phyloP scores from a whole-genome alignment of 1,140 invertebrate genomes.

The Chironomus tepperi region DNA sequence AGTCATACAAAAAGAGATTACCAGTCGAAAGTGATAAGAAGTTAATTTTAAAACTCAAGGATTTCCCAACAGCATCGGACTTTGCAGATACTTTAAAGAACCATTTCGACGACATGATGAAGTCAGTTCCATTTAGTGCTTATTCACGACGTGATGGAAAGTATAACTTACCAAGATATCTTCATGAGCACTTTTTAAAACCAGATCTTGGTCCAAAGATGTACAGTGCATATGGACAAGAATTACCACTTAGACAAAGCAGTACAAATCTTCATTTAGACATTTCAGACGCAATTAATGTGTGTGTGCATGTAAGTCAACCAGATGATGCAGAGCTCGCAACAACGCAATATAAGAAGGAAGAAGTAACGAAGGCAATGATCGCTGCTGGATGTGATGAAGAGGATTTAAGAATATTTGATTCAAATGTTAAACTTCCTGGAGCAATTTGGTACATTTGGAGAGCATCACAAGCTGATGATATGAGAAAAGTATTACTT shows the following conservation, averaged over 20 bases:
- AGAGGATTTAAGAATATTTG: constrained; percentile 60
- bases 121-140: constrained; percentile 71
- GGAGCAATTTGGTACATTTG: constrained; percentile 95
- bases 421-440: constrained; percentile 65
- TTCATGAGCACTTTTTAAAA: constrained; percentile 82
- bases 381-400: constrained; percentile 84
- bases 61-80: constrained; percentile 88
- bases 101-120: constrained; percentile 80
- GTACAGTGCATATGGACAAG: constrained; percentile 90
- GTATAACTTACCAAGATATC: constrained; percentile 73
- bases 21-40: constrained; percentile 69
- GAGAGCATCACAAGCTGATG: constrained; percentile 81
- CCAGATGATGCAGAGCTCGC: constrained; percentile 58
- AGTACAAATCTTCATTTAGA: constrained; percentile 93
- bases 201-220: constrained; percentile 93
- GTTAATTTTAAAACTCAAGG: constrained; percentile 85
- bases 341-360: constrained; percentile 60
- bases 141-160: constrained; percentile 79
- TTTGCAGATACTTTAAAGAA: constrained; percentile 72
- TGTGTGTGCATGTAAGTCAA: constrained; percentile 87
- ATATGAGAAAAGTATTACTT: constrained; percentile 83
- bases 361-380: constrained; percentile 65
- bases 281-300: constrained; percentile 90
- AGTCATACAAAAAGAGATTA: constrained; percentile 64
- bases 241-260: constrained; percentile 60